A percentile compares a stretch with the other conserved stretches of the same genome.
Conservation (phyloP, 2,888 invertebrate species). For the Acholoe squamosa region DNA sequence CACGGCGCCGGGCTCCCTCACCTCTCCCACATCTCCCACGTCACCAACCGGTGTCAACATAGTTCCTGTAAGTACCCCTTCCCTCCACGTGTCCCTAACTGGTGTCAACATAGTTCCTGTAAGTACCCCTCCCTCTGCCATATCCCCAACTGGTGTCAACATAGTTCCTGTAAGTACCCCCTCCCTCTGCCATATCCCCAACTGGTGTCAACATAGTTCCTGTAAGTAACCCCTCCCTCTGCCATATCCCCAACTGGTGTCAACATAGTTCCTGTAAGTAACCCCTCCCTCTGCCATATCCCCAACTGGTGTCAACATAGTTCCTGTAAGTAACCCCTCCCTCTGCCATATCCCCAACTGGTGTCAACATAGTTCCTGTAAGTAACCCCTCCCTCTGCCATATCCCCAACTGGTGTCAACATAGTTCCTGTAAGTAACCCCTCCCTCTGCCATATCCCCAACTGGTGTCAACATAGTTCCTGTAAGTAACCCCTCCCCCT, state of each 20-base stretch:
- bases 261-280: conserved; percentile 68
- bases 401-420: background rate
- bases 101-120: no score
- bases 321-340: no score
- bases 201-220: no score
- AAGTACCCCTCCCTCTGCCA: no score
- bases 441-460: conserved; percentile 64
- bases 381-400: background rate
- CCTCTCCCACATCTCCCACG: conserved; percentile 65
- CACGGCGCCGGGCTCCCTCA: conserved; percentile 59
- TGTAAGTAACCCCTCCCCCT: no score
- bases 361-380: conserved; percentile 69
- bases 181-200: background rate
- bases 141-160: conserved; percentile 68
- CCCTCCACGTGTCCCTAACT: background rate
- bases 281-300: background rate
- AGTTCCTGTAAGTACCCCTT: conserved; percentile 66
- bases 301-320: background rate
- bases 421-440: background rate
- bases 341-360: conserved; percentile 65
- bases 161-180: conserved; percentile 67
- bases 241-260: conserved; percentile 68
- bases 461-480: conserved; percentile 69
- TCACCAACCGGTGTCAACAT: conserved; percentile 71
- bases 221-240: conserved; percentile 10